These are phyloP conservation scores for Parus major DNA, from an alignment of 2,113 vertebrate species.

Conservation along the genomic window DNA sequence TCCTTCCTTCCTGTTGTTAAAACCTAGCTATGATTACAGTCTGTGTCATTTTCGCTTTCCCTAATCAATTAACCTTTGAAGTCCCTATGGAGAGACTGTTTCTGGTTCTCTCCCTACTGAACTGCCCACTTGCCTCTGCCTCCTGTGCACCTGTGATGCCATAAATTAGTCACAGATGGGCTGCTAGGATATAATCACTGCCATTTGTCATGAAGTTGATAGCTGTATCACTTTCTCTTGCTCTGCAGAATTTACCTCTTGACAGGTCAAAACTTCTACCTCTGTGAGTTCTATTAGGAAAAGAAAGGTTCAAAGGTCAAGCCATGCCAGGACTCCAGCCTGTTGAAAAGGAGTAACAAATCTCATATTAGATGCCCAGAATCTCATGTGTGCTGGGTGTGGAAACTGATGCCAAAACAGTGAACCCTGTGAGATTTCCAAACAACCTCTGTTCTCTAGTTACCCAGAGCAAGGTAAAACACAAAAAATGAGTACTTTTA, in stretches of 20 bases:
- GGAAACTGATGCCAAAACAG: not conserved
- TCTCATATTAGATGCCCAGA: not conserved
- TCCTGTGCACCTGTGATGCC: conserved; percentile 1
- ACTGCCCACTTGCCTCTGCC: not conserved
- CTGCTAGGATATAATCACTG: not conserved
- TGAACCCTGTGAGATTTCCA: not conserved
- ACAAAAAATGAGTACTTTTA: not conserved
- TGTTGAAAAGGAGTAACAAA: not conserved
- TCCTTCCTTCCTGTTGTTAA: not conserved
- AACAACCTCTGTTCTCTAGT: not conserved
- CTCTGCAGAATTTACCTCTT: not conserved
- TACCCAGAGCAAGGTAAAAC: not conserved
- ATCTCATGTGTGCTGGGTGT: not conserved
- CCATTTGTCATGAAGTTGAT: conserved; percentile 10
- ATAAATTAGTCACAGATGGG: conserved; percentile 36
- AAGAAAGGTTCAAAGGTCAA: not conserved
- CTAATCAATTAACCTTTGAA: not conserved
- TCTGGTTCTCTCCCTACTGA: not conserved
- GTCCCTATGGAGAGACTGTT: not conserved
- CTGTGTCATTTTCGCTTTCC: not conserved
- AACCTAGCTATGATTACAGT: not conserved
- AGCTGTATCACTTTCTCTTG: not conserved
- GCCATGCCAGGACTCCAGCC: not conserved
- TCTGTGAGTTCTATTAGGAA: not conserved
- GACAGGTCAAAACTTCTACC: not conserved